Conservation (phyloP, 2,797 vertebrate genomes). For the Cheirogaleus major region DNA sequence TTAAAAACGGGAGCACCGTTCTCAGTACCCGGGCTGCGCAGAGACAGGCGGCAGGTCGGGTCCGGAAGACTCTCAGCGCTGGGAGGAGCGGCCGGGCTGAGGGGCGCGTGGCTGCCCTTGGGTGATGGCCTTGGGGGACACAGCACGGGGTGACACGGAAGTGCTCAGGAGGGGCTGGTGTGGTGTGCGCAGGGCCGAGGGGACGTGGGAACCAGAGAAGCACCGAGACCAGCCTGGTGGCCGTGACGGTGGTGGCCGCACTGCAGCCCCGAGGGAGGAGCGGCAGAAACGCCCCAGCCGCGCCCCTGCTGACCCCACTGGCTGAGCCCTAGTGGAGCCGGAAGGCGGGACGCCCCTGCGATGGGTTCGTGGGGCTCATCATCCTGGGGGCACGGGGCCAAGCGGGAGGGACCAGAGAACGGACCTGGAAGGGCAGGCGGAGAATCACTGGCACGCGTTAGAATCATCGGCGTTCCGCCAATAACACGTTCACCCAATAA, state of each 20-base stretch:
- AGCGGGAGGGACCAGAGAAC: fast-evolving
- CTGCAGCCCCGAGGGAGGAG: neutral
- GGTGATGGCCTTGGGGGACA: too few species aligned
- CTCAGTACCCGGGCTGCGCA: neutral
- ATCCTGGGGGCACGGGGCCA: neutral
- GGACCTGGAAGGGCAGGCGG: neutral
- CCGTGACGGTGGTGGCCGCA: neutral
- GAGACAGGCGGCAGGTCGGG: neutral
- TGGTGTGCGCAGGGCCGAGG: neutral
- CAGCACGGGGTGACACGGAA: neutral
- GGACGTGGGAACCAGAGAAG: neutral
- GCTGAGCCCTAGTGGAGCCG: neutral
- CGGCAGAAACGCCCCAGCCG: neutral
- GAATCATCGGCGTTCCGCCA: neutral
- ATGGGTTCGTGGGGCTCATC: fast-evolving
- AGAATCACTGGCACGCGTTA: neutral
- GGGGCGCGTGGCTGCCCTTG: fast-evolving
- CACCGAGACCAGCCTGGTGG: too few species aligned
- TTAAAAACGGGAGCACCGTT: neutral
- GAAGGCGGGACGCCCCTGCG: neutral
- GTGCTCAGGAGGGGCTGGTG: neutral
- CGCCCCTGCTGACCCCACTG: neutral
- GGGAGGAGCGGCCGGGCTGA: neutral
- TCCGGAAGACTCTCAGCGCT: neutral
- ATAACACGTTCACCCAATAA: neutral